These are phyloP conservation scores for Agrochola macilenta DNA, from an alignment of 2,888 invertebrate species.

Conservation along the genomic window DNA sequence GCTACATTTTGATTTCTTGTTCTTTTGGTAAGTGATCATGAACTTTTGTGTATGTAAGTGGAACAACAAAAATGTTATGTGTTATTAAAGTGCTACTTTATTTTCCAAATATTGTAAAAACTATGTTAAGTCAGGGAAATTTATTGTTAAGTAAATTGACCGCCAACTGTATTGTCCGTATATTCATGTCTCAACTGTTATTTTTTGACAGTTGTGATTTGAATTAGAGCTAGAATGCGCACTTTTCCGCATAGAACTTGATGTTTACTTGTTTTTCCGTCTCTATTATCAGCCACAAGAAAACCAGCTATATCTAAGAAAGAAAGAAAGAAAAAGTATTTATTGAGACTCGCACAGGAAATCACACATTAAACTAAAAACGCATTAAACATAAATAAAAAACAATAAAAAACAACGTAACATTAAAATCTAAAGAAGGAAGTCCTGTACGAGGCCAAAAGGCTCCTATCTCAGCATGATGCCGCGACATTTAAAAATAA, in stretches of 20 bases:
- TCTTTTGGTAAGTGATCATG: background rate
- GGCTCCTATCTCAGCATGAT: too few species aligned
- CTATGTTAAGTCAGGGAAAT: background rate
- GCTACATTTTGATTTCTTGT: slow-evolving; percentile 9
- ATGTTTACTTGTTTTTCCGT: background rate
- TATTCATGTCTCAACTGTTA: background rate
- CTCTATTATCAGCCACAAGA: background rate
- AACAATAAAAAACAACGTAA: too few species aligned
- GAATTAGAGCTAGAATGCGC: background rate
- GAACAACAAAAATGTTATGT: too few species aligned
- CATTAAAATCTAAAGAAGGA: too few species aligned
- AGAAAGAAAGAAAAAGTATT: too few species aligned
- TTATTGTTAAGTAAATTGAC: background rate
- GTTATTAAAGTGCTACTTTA: background rate
- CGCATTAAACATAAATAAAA: too few species aligned
- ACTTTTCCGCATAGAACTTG: too few species aligned
- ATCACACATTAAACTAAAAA: too few species aligned
- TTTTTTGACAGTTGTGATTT: background rate
- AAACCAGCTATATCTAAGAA: too few species aligned
- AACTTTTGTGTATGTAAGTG: background rate
- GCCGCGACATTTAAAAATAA: too few species aligned
- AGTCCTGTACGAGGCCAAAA: too few species aligned
- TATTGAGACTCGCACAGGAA: too few species aligned
- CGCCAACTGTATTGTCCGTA: background rate
- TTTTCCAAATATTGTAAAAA: background rate